Conservation (phyloP, 2,113 vertebrate genomes). For the Benitochromis conjunctus region DNA sequence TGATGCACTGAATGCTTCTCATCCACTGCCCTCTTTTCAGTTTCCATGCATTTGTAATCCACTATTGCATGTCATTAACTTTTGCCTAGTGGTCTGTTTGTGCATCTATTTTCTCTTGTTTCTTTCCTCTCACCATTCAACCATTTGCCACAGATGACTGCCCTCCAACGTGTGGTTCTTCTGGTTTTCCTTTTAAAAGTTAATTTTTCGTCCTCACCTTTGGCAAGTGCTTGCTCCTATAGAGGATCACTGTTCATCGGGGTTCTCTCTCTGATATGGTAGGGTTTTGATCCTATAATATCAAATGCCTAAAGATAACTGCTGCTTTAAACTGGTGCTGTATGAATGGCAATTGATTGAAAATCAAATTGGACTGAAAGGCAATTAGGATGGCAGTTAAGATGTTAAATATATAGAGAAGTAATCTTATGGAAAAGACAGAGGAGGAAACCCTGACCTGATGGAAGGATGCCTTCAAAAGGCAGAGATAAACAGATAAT, state of each 20-base stretch:
- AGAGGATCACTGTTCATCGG: neutral
- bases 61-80: neutral
- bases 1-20: neutral
- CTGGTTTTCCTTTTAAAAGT: neutral
- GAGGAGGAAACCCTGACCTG: neutral
- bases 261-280: neutral
- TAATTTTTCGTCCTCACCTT: neutral
- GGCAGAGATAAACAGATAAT: neutral
- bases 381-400: neutral
- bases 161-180: neutral
- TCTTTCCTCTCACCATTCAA: neutral
- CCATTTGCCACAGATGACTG: neutral
- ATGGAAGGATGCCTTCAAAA: neutral
- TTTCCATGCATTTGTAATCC: neutral
- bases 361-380: neutral
- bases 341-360: neutral
- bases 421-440: neutral
- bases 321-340: neutral
- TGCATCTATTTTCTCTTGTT: neutral
- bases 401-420: neutral
- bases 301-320: neutral
- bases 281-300: neutral
- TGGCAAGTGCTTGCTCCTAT: neutral
- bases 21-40: neutral
- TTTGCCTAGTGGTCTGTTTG: neutral